These are phyloP conservation scores for Saturnia pavonia DNA, from an alignment of 2,888 invertebrate species.

Conservation along the genomic window DNA sequence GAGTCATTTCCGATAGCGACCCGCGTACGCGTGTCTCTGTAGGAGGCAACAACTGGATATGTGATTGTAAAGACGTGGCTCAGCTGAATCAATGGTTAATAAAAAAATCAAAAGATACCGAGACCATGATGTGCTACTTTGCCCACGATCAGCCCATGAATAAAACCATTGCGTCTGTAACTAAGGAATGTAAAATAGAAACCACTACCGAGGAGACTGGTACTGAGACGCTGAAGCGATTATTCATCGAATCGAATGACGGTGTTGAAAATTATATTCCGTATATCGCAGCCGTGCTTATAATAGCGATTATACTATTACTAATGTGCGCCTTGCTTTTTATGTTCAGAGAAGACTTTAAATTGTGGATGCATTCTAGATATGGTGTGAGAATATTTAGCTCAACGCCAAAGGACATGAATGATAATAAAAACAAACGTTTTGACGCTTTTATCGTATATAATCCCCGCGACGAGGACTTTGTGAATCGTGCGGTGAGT, in stretches of 20 bases:
- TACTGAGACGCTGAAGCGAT: conserved; percentile 78
- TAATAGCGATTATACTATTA: conserved; percentile 86
- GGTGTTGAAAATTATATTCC: conserved; percentile 88
- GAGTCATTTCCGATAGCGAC: conserved; percentile 85
- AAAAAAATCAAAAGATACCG: conserved; percentile 85
- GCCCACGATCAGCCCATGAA: conserved; percentile 77
- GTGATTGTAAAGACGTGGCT: conserved; percentile 88
- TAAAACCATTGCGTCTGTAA: conserved; percentile 73
- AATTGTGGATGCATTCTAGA: conserved; percentile 89
- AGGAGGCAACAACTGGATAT: conserved; percentile 91
- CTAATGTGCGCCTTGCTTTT: conserved; percentile 86
- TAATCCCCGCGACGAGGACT: conserved; percentile 90
- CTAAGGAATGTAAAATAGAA: conserved; percentile 83
- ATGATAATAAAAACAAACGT: conserved; percentile 84
- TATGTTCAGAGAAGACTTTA: conserved; percentile 88
- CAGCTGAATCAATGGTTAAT: conserved; percentile 87
- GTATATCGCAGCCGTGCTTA: conserved; percentile 86
- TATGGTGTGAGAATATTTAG: conserved; percentile 89
- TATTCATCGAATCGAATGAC: conserved; percentile 84
- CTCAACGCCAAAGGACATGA: conserved; percentile 79
- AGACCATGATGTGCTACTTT: conserved; percentile 85
- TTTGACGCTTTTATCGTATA: conserved; percentile 95
- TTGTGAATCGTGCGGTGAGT: conserved; percentile 85
- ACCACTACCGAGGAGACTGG: conserved; percentile 84
- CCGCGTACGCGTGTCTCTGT: conserved; percentile 86